phyloP scores from a whole-genome alignment of 2,888 invertebrate species.

The Meta bourneti region DNA sequence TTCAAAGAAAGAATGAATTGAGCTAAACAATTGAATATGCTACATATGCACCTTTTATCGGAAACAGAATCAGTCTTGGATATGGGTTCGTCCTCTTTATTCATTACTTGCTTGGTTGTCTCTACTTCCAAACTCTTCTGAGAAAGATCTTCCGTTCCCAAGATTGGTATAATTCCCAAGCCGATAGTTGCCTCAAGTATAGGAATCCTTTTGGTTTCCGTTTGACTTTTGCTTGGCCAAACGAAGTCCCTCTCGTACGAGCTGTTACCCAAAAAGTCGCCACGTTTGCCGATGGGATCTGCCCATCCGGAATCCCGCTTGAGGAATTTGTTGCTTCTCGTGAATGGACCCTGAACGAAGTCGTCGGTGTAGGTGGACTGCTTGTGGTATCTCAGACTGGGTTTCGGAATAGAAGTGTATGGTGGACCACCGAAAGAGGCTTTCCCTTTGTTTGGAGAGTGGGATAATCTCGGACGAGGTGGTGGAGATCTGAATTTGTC shows the following conservation, averaged over 20 bases:
- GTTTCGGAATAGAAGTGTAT: constrained; percentile 32
- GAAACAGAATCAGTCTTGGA: not conserved
- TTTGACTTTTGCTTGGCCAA: constrained; percentile 20
- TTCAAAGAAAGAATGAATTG: no score
- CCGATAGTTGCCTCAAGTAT: constrained; percentile 27
- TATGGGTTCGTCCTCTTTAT: not conserved
- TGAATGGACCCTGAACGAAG: not conserved
- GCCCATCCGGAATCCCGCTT: constrained; percentile 5
- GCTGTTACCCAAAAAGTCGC: not conserved
- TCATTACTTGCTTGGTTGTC: no score
- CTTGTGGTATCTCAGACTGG: constrained; percentile 36
- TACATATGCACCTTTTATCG: not conserved
- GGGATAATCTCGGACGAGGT: not conserved
- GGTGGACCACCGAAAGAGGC: constrained; percentile 1
- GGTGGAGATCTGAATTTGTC: constrained; percentile 45
- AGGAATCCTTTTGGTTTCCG: not conserved
- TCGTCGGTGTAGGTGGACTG: constrained; percentile 48
- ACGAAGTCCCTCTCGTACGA: constrained; percentile 30
- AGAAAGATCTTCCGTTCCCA: not conserved
- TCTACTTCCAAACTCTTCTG: not conserved
- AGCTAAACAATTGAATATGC: not conserved
- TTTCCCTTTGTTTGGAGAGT: not conserved
- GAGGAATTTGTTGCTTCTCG: not conserved
- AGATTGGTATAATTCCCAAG: constrained; percentile 43
- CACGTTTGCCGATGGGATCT: constrained; percentile 34